Conservation (phyloP, 1,140 invertebrate genomes). For the Drosophila truncata region DNA sequence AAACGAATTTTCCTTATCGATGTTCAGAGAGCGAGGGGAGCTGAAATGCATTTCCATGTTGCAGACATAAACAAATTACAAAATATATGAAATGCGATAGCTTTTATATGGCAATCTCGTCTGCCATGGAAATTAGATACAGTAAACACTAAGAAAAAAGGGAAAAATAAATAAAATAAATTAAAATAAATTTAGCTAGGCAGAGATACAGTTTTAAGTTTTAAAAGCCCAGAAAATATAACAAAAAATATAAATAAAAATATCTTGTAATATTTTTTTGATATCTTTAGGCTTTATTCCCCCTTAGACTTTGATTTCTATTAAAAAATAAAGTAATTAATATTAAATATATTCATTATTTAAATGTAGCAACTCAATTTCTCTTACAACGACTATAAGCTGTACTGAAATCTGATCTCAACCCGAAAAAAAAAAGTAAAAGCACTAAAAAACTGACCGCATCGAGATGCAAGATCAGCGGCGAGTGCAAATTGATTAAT, state of each 20-base stretch:
- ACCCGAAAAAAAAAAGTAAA: conserved; percentile 7
- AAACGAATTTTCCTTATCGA: conserved; percentile 57
- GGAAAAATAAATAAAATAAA: not conserved
- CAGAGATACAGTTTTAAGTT: too few relatives aligned
- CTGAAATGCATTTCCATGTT: conserved; percentile 33
- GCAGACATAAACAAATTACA: conserved; percentile 19
- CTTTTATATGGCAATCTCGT: conserved; percentile 25
- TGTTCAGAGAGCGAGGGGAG: conserved; percentile 19
- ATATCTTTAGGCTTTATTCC: not conserved
- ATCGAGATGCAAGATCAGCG: conserved; percentile 41
- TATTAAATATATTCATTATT: not conserved
- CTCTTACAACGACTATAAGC: not conserved
- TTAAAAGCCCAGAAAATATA: not conserved
- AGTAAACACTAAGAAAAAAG: not conserved
- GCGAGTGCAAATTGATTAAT: conserved; percentile 78
- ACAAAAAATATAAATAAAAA: not conserved
- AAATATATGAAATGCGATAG: conserved; percentile 44
- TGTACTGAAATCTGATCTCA: conserved; percentile 36
- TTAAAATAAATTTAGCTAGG: too few relatives aligned
- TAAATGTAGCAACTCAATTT: not conserved
- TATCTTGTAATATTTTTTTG: not conserved
- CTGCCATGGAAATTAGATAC: conserved; percentile 23
- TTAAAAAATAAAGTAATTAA: not conserved
- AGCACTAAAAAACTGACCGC: conserved; percentile 47
- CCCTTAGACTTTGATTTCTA: not conserved